Evolutionary conservation across 1,140 invertebrate genomes (phyloP), one percentile per base, ranked within the genome.

Genomic region (Drosophila nigromelanica): DNA sequence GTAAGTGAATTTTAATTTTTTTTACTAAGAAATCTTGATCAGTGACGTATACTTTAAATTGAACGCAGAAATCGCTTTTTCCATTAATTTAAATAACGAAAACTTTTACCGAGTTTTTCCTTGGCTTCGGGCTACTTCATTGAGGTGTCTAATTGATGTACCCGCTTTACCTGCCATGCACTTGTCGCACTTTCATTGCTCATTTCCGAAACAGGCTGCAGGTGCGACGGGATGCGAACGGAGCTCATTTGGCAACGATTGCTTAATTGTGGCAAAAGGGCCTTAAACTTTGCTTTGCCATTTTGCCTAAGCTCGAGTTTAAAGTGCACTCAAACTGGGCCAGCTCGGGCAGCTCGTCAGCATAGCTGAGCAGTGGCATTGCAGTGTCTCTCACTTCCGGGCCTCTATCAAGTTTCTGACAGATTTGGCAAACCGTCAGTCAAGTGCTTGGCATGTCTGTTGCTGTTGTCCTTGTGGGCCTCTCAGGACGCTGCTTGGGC

Each of bases 181-280:
- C 75, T 62, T 50, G 51, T 69, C 60, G 75, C 82, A 86, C 67
- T 76, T 81, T 72, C 59, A 77, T 73, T 78, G 78, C 74, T 72
- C 78, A 87, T 81, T 78, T 81, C 62, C 61, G 40, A 52, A 60
- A 30, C 50, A 33, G 21, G 39, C 76, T 62, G 63, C 37, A 24
- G 58, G 60, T 62, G 71, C 51, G 42, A 50, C 40, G 45, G 18
- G 2, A 10, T 1, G 6, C 8, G 39, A n/a, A 18, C 48, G 51
- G 47, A 40, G 66, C 66, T 80, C 78, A 67, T 80, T 80, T 80
- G 54, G 56, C 54, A 62, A 24, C 62, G 67, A 67, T 87, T 87
- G 66, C 70, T 45, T 75, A 86, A 75, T 87, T 86, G 82, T 76
- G 71, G 63, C 58, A 55, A 76, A 76, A 83, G 68, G 69, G 69